These are phyloP conservation scores for Stenodema calcarata DNA, from an alignment of 2,888 invertebrate species.

Conservation along the genomic window DNA sequence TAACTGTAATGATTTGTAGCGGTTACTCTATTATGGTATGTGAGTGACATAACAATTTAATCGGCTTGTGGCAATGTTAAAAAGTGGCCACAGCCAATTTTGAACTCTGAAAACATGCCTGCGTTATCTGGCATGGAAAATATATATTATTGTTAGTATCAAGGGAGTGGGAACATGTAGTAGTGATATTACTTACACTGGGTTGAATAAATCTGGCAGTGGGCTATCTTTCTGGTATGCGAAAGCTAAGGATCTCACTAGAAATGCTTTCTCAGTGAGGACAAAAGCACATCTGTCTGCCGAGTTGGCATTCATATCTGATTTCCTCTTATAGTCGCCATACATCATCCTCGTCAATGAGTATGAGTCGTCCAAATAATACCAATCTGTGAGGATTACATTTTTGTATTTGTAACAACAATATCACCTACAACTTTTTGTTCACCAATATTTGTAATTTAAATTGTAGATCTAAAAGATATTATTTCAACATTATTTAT, in stretches of 20 bases:
- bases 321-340: slow-evolving; percentile 71
- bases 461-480: too few species aligned
- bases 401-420: too few species aligned
- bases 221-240: slow-evolving; percentile 72
- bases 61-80: background rate
- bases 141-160: slow-evolving; percentile 59
- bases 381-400: slow-evolving; percentile 62
- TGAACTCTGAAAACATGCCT: too few species aligned
- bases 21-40: too few species aligned
- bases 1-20: too few species aligned
- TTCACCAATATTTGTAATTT: too few species aligned
- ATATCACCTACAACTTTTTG: too few species aligned
- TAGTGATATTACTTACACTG: slow-evolving; percentile 68
- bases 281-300: slow-evolving; percentile 77
- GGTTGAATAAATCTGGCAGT: slow-evolving; percentile 70
- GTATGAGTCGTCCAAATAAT: slow-evolving; percentile 75
- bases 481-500: too few species aligned
- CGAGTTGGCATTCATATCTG: slow-evolving; percentile 67
- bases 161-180: too few species aligned
- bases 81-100: too few species aligned
- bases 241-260: slow-evolving; percentile 73
- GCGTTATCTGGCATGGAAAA: too few species aligned
- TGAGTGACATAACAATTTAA: background rate
- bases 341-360: slow-evolving; percentile 75
- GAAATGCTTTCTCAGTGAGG: slow-evolving; percentile 72